Base-by-base conservation (phyloP, 1,140 invertebrate species). In the Dendrolimus kikuchii region DNA sequence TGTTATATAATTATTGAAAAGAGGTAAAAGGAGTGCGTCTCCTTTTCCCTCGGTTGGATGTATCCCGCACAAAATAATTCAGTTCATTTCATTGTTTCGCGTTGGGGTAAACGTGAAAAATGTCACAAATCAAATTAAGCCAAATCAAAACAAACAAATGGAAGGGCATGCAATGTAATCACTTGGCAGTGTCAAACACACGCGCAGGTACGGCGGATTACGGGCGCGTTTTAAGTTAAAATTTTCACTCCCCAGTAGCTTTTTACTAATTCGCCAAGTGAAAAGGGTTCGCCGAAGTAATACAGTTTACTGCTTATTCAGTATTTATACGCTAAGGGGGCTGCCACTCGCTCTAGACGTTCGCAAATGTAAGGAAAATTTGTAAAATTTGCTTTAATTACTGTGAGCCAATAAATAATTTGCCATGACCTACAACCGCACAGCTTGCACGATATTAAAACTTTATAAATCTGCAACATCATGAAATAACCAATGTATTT, bases 231-330 rank as follows among this genome's bases (percentile, higher is more conserved):
- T 86, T 86, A 83, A 84, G 71, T 84, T 84, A 84, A 86, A 82
- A 86, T 86, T 82, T 81, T 86, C 82, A 81, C 82, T 84, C 79
- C 81, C 83, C 79, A 72, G 76, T 82, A 74, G 83, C 81, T 86
- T 86, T 86, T 86, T 86, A 86, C 83, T 86, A 86, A 86, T 86
- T 86, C 79, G 83, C 83, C 81, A 86, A 86, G 83, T 86, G 83
- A 86, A 86, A 86, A 86, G 83, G 83, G 83, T 86, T 86, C 81
- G 75, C 61, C 66, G 78, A 82, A 86, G 82, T 82, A 86, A 86
- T 84, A 86, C 82, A 82, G 82, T 84, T 86, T 84, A 81, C 81
- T 86, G 82, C 82, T 86, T 86, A 86, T 86, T 84, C 82, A 86
- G 82, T 86, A 86, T 86, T 86, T 86, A 86, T 84, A 77, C 77